Conservation (phyloP, 1,140 invertebrate genomes). For the Rhynchophorus ferrugineus region DNA sequence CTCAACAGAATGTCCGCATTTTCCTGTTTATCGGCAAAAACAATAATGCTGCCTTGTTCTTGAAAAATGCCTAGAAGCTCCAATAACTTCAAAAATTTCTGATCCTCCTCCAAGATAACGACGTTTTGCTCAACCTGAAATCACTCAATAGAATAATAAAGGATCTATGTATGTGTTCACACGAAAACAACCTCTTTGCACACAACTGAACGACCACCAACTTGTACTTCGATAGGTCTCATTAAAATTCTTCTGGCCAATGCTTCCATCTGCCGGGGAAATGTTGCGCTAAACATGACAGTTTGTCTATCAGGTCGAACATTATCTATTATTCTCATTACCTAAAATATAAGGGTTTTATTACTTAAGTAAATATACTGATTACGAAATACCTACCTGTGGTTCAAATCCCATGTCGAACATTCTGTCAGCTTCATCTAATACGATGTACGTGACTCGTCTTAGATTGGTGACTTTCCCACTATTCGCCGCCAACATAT, state of each 20-base stretch:
- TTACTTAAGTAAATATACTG: background rate
- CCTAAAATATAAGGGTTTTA: conserved; percentile 35
- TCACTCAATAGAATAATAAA: too few species aligned
- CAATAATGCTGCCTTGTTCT: conserved; percentile 86
- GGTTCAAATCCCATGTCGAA: conserved; percentile 99
- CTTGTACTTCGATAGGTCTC: conserved; percentile 95
- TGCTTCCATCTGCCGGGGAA: conserved; percentile 98
- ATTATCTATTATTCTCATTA: conserved; percentile 97
- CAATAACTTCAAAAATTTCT: conserved; percentile 95
- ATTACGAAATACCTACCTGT: conserved; percentile 56
- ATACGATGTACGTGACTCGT: conserved; percentile 91
- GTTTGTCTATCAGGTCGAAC: conserved; percentile 95
- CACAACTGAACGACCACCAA: conserved; percentile 95
- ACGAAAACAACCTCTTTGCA: conserved; percentile 72
- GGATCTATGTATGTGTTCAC: too few species aligned
- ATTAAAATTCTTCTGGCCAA: conserved; percentile 87
- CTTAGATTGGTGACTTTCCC: conserved; percentile 94
- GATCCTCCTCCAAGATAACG: conserved; percentile 89
- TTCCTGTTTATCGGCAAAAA: conserved; percentile 99
- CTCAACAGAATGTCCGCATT: conserved; percentile 91
- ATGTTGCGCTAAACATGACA: conserved; percentile 98
- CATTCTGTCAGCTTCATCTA: conserved; percentile 99
- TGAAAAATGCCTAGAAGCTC: conserved; percentile 93
- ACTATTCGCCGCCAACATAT: conserved; percentile 97
- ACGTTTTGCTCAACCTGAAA: conserved; percentile 85